phyloP scores from a whole-genome alignment of 2,113 vertebrate genomes.

The Indri indri region DNA sequence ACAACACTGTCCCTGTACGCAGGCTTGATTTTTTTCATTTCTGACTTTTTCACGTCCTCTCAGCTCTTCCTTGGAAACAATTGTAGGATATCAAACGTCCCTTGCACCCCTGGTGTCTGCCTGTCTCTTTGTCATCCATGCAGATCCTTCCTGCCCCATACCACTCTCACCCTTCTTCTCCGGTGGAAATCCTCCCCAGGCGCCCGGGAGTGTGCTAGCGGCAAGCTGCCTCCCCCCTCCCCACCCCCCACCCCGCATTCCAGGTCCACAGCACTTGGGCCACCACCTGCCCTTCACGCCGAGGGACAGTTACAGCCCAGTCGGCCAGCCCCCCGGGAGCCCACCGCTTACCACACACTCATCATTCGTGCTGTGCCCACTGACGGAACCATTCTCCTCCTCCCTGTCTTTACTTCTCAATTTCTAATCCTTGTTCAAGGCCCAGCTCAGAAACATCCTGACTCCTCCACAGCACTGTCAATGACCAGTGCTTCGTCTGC shows the following conservation, averaged over 20 bases:
- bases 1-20: neutral
- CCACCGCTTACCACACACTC: accelerated
- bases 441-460: accelerated
- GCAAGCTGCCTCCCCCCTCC: accelerated
- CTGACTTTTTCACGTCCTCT: neutral
- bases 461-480: accelerated
- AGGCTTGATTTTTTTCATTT: neutral
- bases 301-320: accelerated
- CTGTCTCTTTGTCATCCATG: neutral
- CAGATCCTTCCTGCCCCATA: neutral
- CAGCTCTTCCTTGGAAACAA: neutral
- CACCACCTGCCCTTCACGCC: accelerated
- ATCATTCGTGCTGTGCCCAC: accelerated
- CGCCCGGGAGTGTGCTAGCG: accelerated
- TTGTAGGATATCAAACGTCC: accelerated
- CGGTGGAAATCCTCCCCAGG: neutral
- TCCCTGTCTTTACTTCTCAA: neutral
- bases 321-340: neutral
- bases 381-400: accelerated
- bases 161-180: neutral
- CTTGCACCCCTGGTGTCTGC: accelerated
- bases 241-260: accelerated
- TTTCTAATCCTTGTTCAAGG: neutral
- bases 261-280: accelerated
- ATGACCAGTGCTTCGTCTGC: neutral